Evolutionary conservation across 35 echinoderm and acorn worm species (phyloP).

Genomic region (Apostichopus parvimensis): DNA sequence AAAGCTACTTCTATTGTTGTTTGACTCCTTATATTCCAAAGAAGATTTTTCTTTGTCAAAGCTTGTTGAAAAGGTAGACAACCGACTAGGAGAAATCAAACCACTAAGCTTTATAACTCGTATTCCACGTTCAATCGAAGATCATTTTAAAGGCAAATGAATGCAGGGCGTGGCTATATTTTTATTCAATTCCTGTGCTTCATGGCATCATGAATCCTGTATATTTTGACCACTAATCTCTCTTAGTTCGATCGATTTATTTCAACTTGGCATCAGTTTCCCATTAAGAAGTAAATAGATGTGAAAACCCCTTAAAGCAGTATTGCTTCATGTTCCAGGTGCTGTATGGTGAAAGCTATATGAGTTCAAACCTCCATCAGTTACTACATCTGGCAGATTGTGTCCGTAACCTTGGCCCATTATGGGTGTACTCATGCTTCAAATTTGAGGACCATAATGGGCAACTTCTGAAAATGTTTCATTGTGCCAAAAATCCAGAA

Average conservation of each 20-base stretch:
- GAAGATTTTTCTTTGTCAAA: slow-evolving; percentile 3
- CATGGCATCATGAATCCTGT: slow-evolving; percentile 10
- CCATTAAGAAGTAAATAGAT: not conserved
- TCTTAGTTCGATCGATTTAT: not conserved
- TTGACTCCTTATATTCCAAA: not conserved
- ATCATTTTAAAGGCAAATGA: slow-evolving; percentile 47
- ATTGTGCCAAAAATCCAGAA: not conserved
- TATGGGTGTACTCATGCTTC: slow-evolving; percentile 23
- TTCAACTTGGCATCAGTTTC: not conserved
- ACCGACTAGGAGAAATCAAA: slow-evolving; percentile 17
- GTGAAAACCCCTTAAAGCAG: not conserved
- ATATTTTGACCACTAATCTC: slow-evolving; percentile 46
- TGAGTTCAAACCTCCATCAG: slow-evolving; percentile 1
- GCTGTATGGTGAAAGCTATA: slow-evolving; percentile 14
- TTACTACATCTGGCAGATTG: not conserved
- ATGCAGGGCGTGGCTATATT: slow-evolving; percentile 28
- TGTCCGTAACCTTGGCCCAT: not conserved
- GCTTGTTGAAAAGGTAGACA: not conserved
- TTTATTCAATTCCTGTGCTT: slow-evolving; percentile 38
- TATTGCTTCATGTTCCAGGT: slow-evolving; percentile 7
- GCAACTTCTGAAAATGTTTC: not conserved
- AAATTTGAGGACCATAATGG: slow-evolving; percentile 22
- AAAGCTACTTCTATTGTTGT: slow-evolving; percentile 29
- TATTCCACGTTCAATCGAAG: not conserved
- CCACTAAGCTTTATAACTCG: slow-evolving; percentile 40